phyloP scores from a whole-genome alignment of 1,140 invertebrate species.

The Lamellibrachia luymesi region DNA sequence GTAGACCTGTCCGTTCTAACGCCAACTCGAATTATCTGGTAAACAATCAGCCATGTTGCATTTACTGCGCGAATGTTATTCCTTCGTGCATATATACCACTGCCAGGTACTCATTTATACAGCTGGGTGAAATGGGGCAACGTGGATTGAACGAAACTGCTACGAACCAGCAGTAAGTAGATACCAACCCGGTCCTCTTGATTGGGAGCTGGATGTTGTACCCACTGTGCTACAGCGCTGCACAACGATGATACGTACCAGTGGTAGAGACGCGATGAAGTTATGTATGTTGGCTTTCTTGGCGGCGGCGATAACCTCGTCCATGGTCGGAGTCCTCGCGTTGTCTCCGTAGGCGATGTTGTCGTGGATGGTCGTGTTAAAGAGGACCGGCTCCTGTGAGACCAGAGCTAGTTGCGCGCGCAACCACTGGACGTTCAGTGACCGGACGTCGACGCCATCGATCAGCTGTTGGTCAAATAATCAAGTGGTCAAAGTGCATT shows the following conservation, averaged over 20 bases:
- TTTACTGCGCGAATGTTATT: too few relatives aligned
- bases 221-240: neutral
- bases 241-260: conserved; percentile 12
- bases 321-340: conserved; percentile 39
- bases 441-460: neutral
- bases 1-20: too few relatives aligned
- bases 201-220: neutral
- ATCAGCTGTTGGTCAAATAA: neutral
- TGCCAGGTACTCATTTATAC: too few relatives aligned
- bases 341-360: conserved; percentile 89
- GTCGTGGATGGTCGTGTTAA: conserved; percentile 87
- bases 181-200: too few relatives aligned
- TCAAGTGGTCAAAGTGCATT: neutral
- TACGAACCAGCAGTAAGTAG: too few relatives aligned
- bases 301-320: conserved; percentile 66
- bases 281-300: conserved; percentile 80
- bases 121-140: too few relatives aligned
- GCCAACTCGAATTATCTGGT: too few relatives aligned
- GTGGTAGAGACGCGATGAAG: conserved; percentile 74
- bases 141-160: too few relatives aligned
- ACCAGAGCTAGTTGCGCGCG: conserved; percentile 37
- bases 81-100: too few relatives aligned
- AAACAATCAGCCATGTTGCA: too few relatives aligned
- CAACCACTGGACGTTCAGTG: conserved; percentile 31
- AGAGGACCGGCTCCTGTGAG: conserved; percentile 35